phyloP scores from a whole-genome alignment of 53 echinoderm and acorn worm genomes.

The Apostichopus leukothele region DNA sequence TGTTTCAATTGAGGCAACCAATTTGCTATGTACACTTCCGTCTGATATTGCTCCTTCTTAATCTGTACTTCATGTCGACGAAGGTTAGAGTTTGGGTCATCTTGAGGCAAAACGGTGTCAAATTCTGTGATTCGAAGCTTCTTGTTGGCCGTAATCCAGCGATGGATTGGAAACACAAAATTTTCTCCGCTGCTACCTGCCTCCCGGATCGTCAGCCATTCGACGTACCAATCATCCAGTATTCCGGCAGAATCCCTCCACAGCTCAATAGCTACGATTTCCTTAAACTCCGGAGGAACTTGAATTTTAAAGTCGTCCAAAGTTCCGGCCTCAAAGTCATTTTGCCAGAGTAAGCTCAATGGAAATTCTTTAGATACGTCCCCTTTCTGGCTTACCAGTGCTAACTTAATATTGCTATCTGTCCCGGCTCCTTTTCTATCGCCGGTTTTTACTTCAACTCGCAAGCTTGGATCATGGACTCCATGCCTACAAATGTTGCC shows the following conservation, averaged over 20 bases:
- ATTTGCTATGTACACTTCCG: slow-evolving; percentile 58
- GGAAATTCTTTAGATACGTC: slow-evolving; percentile 57
- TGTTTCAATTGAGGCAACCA: slow-evolving; percentile 55
- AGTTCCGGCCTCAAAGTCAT: slow-evolving; percentile 75
- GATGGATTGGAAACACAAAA: slow-evolving; percentile 70
- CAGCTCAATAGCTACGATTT: slow-evolving; percentile 58
- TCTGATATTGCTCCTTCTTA: slow-evolving; percentile 63
- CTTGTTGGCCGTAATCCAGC: slow-evolving; percentile 64
- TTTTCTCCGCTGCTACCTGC: background rate
- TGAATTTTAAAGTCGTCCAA: slow-evolving; percentile 61
- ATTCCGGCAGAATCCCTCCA: slow-evolving; percentile 59
- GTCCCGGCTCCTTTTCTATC: slow-evolving; percentile 78
- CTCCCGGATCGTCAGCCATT: slow-evolving; percentile 55
- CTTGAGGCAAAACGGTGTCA: slow-evolving; percentile 68
- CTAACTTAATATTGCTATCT: slow-evolving; percentile 70
- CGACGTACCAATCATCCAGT: slow-evolving; percentile 74
- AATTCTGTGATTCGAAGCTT: slow-evolving; percentile 48
- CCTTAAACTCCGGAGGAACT: slow-evolving; percentile 66
- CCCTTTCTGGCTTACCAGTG: slow-evolving; percentile 62
- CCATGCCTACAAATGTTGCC: background rate
- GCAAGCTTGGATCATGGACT: too few relatives aligned
- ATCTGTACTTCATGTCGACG: slow-evolving; percentile 57
- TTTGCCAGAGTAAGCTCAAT: slow-evolving; percentile 57
- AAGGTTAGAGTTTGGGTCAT: slow-evolving; percentile 43
- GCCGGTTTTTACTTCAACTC: slow-evolving; percentile 71